Base-by-base conservation (phyloP, 2,113 vertebrate species). In the Bubo scandiacus region DNA sequence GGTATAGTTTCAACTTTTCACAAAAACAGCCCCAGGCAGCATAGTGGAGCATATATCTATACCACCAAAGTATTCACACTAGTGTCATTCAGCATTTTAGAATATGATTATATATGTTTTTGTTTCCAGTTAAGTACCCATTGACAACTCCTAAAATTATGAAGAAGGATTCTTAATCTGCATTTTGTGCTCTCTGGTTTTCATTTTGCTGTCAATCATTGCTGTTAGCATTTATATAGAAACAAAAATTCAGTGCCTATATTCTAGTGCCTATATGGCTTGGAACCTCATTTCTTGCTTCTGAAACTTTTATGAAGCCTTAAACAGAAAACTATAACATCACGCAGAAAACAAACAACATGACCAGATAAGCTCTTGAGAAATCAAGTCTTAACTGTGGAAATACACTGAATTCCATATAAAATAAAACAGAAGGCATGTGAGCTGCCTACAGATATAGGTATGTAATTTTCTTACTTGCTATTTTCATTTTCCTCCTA, bases 341-440 rank as follows among this genome's bases (percentile, higher is more conserved):
- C 68, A 62, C 18, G 55, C 18, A 88, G 66, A 67, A 93, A 90
- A 84, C 26, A 97, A 88, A 34, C 32, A 94, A 40, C 54, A 81
- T 63, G 77, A 87, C 66, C 43, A 84, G 52, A 79, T 79, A 90
- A 72, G n/a, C 75, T 84, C 80, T 75, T 81, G 94, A 94, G 86
- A 94, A 95, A 94, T 94, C 73, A 95, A 42, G 57, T 57, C 40
- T 86, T 92, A 92, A 88, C 52, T 79, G 61, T 79, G 54, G 38
- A 94, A 92, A 72, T 65, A 81, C 34, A 68, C 40, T 58, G 57
- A 91, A 87, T 81, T 93, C 47, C 65, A 79, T 55, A 72, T 84
- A 85, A 95, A 94, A 81, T 81, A 81, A 92, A 92, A 57, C 15
- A 79, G 34, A 90, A 75, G 12, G 8, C n/a, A 6, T 77, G 42